Percentiles rank a stretch among this genome's conserved stretches.
These are phyloP conservation scores for Drosophila subsilvestris DNA, from an alignment of 2,888 invertebrate genomes.

Conservation along the genomic window DNA sequence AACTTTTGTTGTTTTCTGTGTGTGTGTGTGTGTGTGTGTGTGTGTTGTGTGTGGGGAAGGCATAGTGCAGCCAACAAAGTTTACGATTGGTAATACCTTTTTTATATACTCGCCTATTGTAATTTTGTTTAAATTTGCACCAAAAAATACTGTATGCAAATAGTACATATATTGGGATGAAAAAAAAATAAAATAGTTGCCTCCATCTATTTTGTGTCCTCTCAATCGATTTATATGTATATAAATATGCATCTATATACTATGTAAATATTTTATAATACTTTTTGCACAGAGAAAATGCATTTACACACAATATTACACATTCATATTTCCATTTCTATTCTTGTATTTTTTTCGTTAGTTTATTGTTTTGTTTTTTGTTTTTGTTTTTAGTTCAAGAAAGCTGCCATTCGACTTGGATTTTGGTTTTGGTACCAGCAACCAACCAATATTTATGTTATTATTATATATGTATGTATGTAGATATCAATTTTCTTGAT, in stretches of 20 bases:
- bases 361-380: neutral
- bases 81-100: neutral
- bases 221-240: constrained; percentile 18
- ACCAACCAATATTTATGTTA: constrained; percentile 21
- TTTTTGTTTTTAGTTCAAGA: constrained; percentile 19
- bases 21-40: constrained; percentile 2
- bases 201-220: constrained; percentile 1
- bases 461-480: too few relatives aligned
- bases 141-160: constrained; percentile 42
- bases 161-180: constrained; percentile 2
- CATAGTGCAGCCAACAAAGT: constrained; percentile 26
- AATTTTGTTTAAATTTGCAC: constrained; percentile 55
- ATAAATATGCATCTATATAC: constrained; percentile 18
- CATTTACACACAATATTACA: constrained; percentile 36
- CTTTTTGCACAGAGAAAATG: constrained; percentile 46
- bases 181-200: constrained; percentile 8
- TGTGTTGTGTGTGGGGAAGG: constrained; percentile 4
- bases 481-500: constrained; percentile 6
- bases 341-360: constrained; percentile 4
- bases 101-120: neutral
- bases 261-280: constrained; percentile 42
- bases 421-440: constrained; percentile 11
- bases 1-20: constrained; percentile 15
- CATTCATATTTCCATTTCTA: constrained; percentile 19
- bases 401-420: constrained; percentile 34